Percentiles rank a stretch among this genome's conserved stretches.
Conservation (phyloP, 2,888 invertebrate genomes). For the Ectemnius cavifrons region DNA sequence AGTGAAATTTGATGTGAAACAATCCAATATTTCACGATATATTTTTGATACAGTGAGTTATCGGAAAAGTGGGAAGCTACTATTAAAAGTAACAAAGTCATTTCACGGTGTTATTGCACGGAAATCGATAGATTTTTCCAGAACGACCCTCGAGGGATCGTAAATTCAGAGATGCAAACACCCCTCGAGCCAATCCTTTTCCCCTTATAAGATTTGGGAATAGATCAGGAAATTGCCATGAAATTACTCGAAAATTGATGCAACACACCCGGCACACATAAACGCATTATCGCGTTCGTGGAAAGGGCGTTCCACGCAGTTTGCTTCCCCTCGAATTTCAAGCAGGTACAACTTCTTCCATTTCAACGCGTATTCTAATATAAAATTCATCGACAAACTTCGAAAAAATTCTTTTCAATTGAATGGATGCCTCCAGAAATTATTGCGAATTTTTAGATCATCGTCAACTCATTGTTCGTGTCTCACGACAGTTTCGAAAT, state of each 20-base stretch:
- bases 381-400: no score
- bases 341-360: not conserved
- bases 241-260: slow-evolving; percentile 73
- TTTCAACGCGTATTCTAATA: no score
- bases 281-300: slow-evolving; percentile 39
- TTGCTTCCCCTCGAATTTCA: slow-evolving; percentile 17
- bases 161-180: slow-evolving; percentile 36
- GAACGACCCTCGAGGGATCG: not conserved
- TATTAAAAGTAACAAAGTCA: not conserved
- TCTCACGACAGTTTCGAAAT: slow-evolving; percentile 15
- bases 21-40: not conserved
- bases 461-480: slow-evolving; percentile 4
- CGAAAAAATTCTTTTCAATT: no score
- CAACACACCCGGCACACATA: slow-evolving; percentile 46
- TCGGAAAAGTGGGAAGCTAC: not conserved
- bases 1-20: not conserved
- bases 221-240: slow-evolving; percentile 73
- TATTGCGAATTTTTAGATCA: not conserved
- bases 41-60: not conserved
- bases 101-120: slow-evolving; percentile 4
- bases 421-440: no score
- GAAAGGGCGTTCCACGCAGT: slow-evolving; percentile 22
- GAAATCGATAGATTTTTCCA: slow-evolving; percentile 21
- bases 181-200: slow-evolving; percentile 32
- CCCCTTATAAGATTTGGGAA: slow-evolving; percentile 35